Percentiles rank a stretch among this genome's conserved stretches.
Conservation (phyloP, 2,797 vertebrate species). For the Pampus argenteus region DNA sequence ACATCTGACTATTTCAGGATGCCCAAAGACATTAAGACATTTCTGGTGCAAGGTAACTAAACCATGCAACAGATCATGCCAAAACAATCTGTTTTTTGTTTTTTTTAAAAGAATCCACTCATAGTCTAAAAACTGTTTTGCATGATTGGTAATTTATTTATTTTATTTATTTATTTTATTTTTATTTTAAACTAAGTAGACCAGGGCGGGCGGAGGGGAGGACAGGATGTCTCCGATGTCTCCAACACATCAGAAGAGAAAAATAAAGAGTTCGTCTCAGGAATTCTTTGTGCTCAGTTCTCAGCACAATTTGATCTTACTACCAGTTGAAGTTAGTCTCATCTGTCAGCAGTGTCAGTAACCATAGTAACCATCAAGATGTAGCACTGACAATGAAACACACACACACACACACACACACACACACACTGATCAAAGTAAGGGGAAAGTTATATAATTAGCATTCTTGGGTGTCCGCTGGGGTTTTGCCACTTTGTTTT, state of each 20-base stretch:
- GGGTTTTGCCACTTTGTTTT: background rate
- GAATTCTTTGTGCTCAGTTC: conserved; percentile 45
- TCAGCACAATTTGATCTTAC: conserved; percentile 49
- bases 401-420: no score
- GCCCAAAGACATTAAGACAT: conserved; percentile 5
- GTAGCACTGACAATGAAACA: conserved; percentile 37
- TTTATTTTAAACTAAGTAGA: conserved; percentile 17
- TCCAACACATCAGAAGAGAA: conserved; percentile 14
- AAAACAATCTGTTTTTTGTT: no score
- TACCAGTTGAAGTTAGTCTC: conserved; percentile 53
- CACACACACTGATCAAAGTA: conserved; percentile 43
- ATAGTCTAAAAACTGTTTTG: conserved; percentile 26
- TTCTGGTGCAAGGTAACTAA: conserved; percentile 2
- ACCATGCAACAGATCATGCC: background rate
- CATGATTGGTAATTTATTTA: conserved; percentile 23
- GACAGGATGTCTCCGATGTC: conserved; percentile 19
- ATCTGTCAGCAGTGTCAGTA: conserved; percentile 75
- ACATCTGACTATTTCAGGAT: background rate
- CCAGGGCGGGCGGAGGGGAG: no score
- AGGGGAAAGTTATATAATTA: conserved; percentile 9
- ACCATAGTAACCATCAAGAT: conserved; percentile 82
- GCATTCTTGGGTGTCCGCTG: background rate
- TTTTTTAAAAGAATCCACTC: conserved; percentile 32
- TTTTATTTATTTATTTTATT: no score
- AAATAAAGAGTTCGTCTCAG: conserved; percentile 22